Evolutionary conservation across 2,113 vertebrate genomes (phyloP), one percentile per base, ranked within the genome.

Genomic region (Saiga tatarica): DNA sequence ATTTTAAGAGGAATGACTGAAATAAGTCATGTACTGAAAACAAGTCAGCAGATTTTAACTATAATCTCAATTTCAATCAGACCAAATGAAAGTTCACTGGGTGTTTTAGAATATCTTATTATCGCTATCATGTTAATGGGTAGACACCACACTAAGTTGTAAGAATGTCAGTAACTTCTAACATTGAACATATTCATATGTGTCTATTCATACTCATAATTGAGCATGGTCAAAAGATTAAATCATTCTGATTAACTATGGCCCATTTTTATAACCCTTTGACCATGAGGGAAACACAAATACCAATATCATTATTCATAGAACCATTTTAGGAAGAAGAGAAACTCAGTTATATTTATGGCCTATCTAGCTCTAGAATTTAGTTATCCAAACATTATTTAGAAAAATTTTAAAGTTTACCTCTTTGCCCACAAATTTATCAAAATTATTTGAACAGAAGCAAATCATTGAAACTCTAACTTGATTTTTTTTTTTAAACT

Each of bases 51-150:
- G 12, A 91, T 94, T 39, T 97, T 96, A 94, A 96, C 55, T 98
- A 87, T 55, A 93, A 97, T 98, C 86, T 98, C 86, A 94, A 0
- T 96, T 97, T 98, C 96, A 97, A 53, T 96, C 93, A 98, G 62
- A 93, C 82, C 89, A 98, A 85, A 87, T 78, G 62, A 90, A 96
- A 98, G 78, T 97, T 98, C 74, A 98, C 1, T 53, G 84, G 36
- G 71, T 92, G 47, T 82, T 97, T 92, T 88, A 88, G 79, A 96
- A 92, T 91, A 93, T 28, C 19, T 53, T 95, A n/a, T 60, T 96
- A 95, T 59, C 67, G 64, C 33, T 96, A 92, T 87, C 74, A 92
- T 42, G 33, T 95, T 97, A 97, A 95, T 90, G 62, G 39, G 62
- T 82, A 98, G 91, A 76, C 74, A 89, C 53, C 52, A 94, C 53